Evolutionary conservation across 2,888 invertebrate species (phyloP), one percentile per base, ranked within the genome.

Genomic region (Hypena proboscidalis): DNA sequence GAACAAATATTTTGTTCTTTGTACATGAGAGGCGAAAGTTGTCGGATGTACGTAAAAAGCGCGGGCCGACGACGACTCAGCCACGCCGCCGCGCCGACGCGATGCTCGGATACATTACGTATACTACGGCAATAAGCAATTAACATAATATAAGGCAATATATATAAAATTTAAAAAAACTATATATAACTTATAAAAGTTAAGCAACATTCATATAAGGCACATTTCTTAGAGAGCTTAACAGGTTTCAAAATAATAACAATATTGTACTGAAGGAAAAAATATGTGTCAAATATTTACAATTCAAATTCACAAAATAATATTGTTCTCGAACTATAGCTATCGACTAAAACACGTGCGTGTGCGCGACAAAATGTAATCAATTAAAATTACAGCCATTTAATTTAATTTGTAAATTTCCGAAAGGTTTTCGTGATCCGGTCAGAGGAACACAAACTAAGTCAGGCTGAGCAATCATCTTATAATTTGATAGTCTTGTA

Each of bases 11-110:
- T 58, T 60, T 53, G 46, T 53, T 57, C 67, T 55, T 52, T 43
- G 23, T 31, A 40, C 46, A 49, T 30, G 48, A 55, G 36, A 40
- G 32, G 65, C 65, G 63, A 63, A 63, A 63, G 63, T 62, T 48
- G 41, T 48, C 38, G 43, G 52, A 49, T 52, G 51, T n/a, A n/a
- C n/a, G n/a, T 45, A 26, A 57, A 56, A 45, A 49, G 42, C 37
- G 26, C 51, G 36, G 36, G 34, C n/a, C n/a, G n/a, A n/a, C n/a
- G n/a, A n/a, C n/a, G n/a, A n/a, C n/a, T n/a, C n/a, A n/a, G n/a
- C n/a, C n/a, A n/a, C n/a, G n/a, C n/a, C n/a, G n/a, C n/a, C 30
- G 39, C 39, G 19, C 2, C 38, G 11, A 42, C 60, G 52, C 60
- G 54, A 61, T n/a, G n/a, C 45, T 21, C 30, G 42, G 14, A 23